Evolutionary conservation across 2,888 invertebrate species (phyloP), one percentile per base, ranked within the genome.

Genomic region (Diogma glabrata): DNA sequence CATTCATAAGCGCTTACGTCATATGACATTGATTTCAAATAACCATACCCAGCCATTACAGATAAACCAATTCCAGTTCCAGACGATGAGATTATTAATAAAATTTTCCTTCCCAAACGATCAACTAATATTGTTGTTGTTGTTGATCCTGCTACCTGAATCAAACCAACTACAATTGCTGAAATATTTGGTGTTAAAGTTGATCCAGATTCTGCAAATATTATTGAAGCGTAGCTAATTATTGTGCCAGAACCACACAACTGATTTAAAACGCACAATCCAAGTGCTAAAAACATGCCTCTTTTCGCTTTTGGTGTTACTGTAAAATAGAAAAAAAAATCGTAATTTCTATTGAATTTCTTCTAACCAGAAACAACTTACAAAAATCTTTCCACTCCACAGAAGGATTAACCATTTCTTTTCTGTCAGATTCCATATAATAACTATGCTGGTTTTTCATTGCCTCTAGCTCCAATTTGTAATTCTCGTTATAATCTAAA

Each of bases 241-340:
- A 69, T 62, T 4, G 65, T 67, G 47, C 66, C 70, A 50, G 64
- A 64, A 14, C 69, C 69, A 51, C 65, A 64, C 17, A 63, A 56
- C 52, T 69, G 67, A 57, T 67, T 67, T 10, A 66, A 49, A 1
- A 57, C 52, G 56, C 68, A 56, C 12, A 70, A 56, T 2, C 58
- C 64, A 4, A 66, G 51, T 3, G 67, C 65, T 48, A 69, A 64
- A 1, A 61, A 12, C 14, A 64, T 58, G 0, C 66, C 65, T 43
- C 64, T 67, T 0, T 60, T 55, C 0, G 64, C 63, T 12, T 56
- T 58, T 8, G 50, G 56, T 45, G 61, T 61, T 22, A 57, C 70
- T 69, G 26, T 1, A 1, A 49, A 24, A 16, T 16, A 12, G 16
- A 16, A 12, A 22, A 43, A 43, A 43, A 8, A 43, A n/a, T n/a